These are phyloP conservation scores for Benitochromis conjunctus DNA, from an alignment of 2,113 vertebrate genomes.

Conservation along the genomic window DNA sequence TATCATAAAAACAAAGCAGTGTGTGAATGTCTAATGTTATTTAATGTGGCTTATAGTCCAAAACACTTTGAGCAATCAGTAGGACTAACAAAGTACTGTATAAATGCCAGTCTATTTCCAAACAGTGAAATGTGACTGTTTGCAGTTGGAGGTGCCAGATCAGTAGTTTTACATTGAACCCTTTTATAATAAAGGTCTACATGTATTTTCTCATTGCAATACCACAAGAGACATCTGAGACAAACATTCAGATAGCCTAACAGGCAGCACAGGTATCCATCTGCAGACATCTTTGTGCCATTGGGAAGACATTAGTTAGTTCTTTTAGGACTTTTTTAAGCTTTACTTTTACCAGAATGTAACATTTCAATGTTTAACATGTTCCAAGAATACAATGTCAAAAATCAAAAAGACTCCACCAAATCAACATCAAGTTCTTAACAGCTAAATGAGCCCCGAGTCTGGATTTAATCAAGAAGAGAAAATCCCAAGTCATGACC, in stretches of 20 bases:
- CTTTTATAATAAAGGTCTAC: not conserved
- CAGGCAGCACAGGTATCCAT: too few relatives aligned
- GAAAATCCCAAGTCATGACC: not conserved
- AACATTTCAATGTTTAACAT: too few relatives aligned
- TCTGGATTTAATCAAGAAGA: not conserved
- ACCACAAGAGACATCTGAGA: too few relatives aligned
- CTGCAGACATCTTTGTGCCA: too few relatives aligned
- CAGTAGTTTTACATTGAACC: not conserved
- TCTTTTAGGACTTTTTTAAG: too few relatives aligned
- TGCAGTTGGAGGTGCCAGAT: not conserved
- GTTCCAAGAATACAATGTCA: not conserved
- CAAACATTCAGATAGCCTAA: too few relatives aligned
- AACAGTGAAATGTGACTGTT: not conserved
- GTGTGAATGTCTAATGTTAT: not conserved
- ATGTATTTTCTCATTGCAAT: too few relatives aligned
- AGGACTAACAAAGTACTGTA: not conserved
- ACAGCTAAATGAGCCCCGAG: not conserved
- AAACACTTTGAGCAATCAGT: not conserved
- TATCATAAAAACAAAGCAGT: too few relatives aligned
- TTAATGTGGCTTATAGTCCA: not conserved
- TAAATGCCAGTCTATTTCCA: not conserved
- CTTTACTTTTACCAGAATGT: too few relatives aligned
- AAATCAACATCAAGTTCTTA: not conserved
- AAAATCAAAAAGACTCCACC: not conserved
- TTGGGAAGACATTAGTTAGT: too few relatives aligned